These are phyloP conservation scores for Cynopterus brachyotis DNA, from an alignment of 2,113 vertebrate genomes.

Conservation along the genomic window DNA sequence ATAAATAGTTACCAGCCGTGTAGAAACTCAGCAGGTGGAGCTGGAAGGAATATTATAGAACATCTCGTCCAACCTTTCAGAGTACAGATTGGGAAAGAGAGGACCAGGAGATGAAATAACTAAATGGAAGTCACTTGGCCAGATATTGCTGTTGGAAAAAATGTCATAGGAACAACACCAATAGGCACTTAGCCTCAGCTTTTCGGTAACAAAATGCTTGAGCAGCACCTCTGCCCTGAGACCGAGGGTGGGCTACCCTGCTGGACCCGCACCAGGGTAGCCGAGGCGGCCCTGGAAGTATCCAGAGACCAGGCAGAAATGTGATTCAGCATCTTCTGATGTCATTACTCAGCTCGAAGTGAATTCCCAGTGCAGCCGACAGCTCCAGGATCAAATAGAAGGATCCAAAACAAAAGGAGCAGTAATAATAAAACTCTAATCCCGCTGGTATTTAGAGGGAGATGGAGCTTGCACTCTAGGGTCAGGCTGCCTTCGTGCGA, in stretches of 20 bases:
- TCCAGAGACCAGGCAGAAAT: background rate
- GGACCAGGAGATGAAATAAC: background rate
- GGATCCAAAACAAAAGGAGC: constrained; percentile 36
- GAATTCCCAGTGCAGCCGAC: constrained; percentile 46
- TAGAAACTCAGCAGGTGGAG: background rate
- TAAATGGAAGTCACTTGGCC: background rate
- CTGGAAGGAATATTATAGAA: background rate
- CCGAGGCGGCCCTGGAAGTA: background rate
- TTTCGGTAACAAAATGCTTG: background rate
- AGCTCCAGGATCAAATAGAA: constrained; percentile 45
- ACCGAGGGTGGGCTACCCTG: accelerated
- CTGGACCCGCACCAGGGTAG: accelerated
- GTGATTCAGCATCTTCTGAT: background rate
- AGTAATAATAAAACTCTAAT: constrained; percentile 41
- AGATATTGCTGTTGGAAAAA: background rate
- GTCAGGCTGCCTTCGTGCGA: constrained; percentile 15
- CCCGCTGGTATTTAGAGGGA: constrained; percentile 5
- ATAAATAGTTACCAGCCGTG: background rate
- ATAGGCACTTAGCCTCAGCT: background rate
- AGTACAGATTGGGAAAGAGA: background rate
- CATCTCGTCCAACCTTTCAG: background rate
- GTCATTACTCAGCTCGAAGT: constrained; percentile 2
- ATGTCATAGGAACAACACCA: background rate
- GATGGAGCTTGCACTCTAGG: background rate
- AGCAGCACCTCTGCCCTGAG: background rate